Evolutionary conservation across 2,888 invertebrate species (phyloP).

Genomic region (Eustalomyia histrio): DNA sequence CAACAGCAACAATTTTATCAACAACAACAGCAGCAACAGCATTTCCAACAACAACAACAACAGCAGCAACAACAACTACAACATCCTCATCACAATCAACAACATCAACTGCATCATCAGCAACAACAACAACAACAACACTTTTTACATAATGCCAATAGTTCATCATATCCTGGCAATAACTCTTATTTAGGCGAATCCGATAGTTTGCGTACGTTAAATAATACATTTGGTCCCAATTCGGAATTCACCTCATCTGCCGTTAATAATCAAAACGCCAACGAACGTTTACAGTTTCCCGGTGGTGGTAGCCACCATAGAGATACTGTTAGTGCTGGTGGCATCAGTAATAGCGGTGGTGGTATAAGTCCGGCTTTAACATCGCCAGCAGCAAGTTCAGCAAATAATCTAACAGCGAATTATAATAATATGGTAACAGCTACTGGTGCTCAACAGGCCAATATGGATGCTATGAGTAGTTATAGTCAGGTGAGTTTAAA

Average conservation of each 20-base stretch:
- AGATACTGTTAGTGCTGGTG: constrained; percentile 58
- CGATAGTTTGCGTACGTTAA: constrained; percentile 78
- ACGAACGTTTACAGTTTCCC: constrained; percentile 65
- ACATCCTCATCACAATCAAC: constrained; percentile 70
- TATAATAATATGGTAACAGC: constrained; percentile 78
- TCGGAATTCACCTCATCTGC: constrained; percentile 75
- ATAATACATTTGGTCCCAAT: constrained; percentile 79
- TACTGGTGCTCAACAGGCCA: constrained; percentile 74
- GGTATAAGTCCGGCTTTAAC: constrained; percentile 59
- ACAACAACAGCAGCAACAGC: constrained; percentile 69
- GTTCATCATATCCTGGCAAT: constrained; percentile 51
- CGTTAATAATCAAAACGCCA: constrained; percentile 23
- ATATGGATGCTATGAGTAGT: constrained; percentile 76
- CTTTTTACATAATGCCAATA: constrained; percentile 61
- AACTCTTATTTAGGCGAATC: constrained; percentile 71
- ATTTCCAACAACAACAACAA: constrained; percentile 71
- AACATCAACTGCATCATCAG: constrained; percentile 65
- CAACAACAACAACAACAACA: constrained; percentile 62
- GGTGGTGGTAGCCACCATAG: constrained; percentile 67
- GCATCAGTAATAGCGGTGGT: constrained; percentile 26
- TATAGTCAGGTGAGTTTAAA: constrained; percentile 77
- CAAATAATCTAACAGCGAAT: constrained; percentile 54
- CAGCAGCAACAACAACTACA: constrained; percentile 74
- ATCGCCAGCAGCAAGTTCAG: constrained; percentile 53
- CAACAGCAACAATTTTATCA: constrained; percentile 70